Percentiles rank a stretch among this genome's conserved stretches.
Evolutionary conservation across 2,113 vertebrate genomes (phyloP).

Genomic region (Alethe diademata): DNA sequence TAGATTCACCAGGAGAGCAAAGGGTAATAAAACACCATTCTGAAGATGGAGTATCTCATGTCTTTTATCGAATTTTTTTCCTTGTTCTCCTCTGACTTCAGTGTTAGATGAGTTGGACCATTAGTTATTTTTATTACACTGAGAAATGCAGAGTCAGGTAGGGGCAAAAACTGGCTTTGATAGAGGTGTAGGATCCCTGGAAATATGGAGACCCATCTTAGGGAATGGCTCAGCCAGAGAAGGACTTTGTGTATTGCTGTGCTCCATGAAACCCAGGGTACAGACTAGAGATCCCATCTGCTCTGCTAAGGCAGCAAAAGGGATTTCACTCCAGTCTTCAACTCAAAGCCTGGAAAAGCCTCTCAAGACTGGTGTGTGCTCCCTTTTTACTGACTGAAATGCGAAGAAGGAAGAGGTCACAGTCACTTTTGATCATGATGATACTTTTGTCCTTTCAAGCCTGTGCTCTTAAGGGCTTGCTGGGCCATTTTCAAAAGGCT

Average conservation of each 20-base stretch:
- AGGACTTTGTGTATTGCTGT: neutral
- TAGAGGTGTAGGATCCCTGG: neutral
- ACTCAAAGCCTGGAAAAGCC: neutral
- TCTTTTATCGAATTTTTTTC: neutral
- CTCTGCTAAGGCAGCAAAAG: neutral
- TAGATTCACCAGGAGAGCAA: constrained; percentile 21
- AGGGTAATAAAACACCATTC: constrained; percentile 16
- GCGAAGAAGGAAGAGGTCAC: neutral
- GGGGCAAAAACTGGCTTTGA: neutral
- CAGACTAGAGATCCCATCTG: neutral
- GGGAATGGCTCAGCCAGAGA: neutral
- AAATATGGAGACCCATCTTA: neutral
- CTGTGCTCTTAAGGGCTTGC: neutral
- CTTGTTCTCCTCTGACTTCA: neutral
- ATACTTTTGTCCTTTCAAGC: neutral
- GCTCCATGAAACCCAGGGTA: neutral
- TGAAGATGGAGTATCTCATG: neutral
- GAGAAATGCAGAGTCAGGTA: neutral
- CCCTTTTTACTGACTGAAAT: neutral
- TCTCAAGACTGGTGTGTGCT: neutral
- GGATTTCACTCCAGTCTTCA: neutral
- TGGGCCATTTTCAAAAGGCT: neutral
- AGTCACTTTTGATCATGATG: neutral
- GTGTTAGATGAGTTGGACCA: neutral
- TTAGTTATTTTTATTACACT: constrained; percentile 28